These are phyloP conservation scores for Cybosia mesomella DNA, from an alignment of 2,888 invertebrate species.

Conservation along the genomic window DNA sequence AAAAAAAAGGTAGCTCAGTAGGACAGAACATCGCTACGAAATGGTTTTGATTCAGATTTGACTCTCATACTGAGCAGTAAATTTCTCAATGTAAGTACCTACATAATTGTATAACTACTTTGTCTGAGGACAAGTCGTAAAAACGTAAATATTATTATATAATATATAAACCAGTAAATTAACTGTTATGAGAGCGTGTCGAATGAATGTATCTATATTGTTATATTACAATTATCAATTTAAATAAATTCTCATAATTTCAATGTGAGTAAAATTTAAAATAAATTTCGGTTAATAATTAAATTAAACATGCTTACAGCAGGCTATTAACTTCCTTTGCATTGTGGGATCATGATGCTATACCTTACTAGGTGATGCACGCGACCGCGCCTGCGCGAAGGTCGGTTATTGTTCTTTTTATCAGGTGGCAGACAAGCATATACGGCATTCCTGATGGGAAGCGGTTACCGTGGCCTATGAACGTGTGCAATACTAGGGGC, in stretches of 20 bases:
- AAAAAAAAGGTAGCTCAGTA: no score
- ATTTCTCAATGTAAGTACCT: no score
- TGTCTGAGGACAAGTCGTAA: not conserved
- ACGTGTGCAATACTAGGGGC: no score
- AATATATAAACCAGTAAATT: not conserved
- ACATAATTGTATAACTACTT: no score
- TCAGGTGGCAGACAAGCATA: no score
- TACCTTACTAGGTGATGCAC: not conserved
- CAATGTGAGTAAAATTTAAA: not conserved
- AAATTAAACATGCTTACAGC: not conserved
- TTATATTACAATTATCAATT: not conserved
- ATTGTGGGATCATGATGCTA: not conserved
- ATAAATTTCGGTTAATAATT: not conserved
- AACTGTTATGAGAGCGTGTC: not conserved
- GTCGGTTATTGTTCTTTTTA: no score
- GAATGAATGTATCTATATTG: constrained; percentile 4
- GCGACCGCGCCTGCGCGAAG: no score
- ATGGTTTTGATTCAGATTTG: no score
- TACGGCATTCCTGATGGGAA: no score
- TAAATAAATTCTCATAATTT: constrained; percentile 2
- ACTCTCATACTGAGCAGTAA: no score
- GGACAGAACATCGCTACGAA: no score
- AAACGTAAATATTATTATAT: not conserved
- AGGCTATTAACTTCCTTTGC: not conserved
- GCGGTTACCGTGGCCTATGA: no score